Evolutionary conservation across 2,888 invertebrate species (phyloP).

Genomic region (Glaucopsyche alexis): DNA sequence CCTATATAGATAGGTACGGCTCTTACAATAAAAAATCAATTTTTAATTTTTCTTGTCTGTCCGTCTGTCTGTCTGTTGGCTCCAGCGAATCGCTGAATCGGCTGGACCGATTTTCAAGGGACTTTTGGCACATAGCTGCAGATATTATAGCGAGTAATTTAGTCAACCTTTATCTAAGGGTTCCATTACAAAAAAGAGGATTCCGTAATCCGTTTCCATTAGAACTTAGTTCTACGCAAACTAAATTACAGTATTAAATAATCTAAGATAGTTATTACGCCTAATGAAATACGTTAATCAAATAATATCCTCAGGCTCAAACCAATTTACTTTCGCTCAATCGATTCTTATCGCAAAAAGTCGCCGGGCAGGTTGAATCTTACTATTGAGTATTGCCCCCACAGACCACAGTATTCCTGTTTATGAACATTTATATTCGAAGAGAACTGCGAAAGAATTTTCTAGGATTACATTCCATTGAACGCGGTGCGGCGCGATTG

Average conservation of each 20-base stretch:
- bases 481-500: constrained; percentile 71
- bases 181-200: too few relatives aligned
- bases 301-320: constrained; percentile 51
- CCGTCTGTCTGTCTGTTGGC: too few relatives aligned
- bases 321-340: constrained; percentile 68
- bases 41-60: too few relatives aligned
- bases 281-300: constrained; percentile 44
- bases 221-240: too few relatives aligned
- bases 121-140: too few relatives aligned
- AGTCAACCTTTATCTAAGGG: too few relatives aligned
- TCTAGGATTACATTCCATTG: constrained; percentile 64
- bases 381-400: constrained; percentile 42
- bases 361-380: constrained; percentile 46
- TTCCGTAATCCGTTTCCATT: too few relatives aligned
- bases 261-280: constrained; percentile 1
- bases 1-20: too few relatives aligned
- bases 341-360: constrained; percentile 65
- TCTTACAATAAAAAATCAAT: too few relatives aligned
- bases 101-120: too few relatives aligned
- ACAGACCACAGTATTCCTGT: constrained; percentile 48
- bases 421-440: constrained; percentile 41
- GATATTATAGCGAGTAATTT: too few relatives aligned
- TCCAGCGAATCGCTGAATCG: too few relatives aligned
- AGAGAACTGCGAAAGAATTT: constrained; percentile 38
- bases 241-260: background rate